Percentiles rank a stretch among this genome's conserved stretches.
Evolutionary conservation across 2,797 vertebrate species (phyloP).

Genomic region (Paguma larvata): DNA sequence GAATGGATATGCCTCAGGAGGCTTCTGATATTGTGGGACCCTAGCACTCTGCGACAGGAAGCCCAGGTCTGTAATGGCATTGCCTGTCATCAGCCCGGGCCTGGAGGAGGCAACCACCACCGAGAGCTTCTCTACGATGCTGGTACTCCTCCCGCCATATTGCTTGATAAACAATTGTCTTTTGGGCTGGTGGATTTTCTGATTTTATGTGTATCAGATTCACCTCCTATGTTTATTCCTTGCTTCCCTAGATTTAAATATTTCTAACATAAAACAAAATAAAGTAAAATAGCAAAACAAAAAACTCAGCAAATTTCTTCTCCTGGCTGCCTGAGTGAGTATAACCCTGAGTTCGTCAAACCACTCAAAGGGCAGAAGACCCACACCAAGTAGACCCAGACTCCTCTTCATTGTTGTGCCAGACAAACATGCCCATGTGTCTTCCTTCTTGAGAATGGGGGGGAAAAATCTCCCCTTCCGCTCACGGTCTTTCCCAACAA

Average conservation of each 20-base stretch:
- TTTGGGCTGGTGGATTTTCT: background rate
- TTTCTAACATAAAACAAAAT: background rate
- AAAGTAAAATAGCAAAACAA: background rate
- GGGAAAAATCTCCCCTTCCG: background rate
- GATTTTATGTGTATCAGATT: background rate
- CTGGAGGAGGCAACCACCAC: background rate
- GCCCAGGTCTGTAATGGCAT: background rate
- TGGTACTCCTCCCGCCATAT: fast-evolving
- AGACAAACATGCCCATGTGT: background rate
- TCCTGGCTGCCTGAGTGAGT: background rate
- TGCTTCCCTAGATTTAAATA: background rate
- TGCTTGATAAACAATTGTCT: background rate
- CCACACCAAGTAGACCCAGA: background rate
- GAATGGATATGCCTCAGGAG: fast-evolving
- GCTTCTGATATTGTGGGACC: background rate
- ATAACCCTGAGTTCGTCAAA: background rate
- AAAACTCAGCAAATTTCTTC: background rate
- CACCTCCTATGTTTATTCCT: background rate
- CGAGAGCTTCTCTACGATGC: background rate
- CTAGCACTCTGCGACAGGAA: fast-evolving
- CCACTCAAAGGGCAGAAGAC: background rate
- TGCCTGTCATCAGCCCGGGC: too few species aligned
- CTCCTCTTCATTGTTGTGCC: too few species aligned
- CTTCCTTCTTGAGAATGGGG: background rate
- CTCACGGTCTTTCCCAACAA: background rate